Conservation (phyloP, 2,888 invertebrate genomes). For the Nomada flava region DNA sequence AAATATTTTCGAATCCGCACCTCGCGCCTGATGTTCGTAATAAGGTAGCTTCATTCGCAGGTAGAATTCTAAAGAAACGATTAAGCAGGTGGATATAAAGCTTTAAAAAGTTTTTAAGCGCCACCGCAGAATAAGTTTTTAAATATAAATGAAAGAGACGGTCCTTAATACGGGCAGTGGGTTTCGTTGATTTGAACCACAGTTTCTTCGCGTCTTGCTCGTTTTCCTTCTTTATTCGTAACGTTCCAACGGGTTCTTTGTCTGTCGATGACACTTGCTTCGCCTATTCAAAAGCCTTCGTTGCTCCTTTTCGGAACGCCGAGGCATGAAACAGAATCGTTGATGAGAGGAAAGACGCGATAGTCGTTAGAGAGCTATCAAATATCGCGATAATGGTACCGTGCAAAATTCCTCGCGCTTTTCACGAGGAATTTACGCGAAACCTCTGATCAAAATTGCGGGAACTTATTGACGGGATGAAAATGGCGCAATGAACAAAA, state of each 20-base stretch:
- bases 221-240: conserved; percentile 5
- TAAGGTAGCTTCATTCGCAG: neutral
- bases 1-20: neutral
- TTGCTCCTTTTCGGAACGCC: conserved; percentile 48
- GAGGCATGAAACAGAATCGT: conserved; percentile 38
- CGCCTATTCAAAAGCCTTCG: conserved; percentile 49
- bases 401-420: conserved; percentile 43
- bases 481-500: conserved; percentile 37
- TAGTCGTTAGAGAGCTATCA: conserved; percentile 52
- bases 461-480: conserved; percentile 50
- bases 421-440: conserved; percentile 16
- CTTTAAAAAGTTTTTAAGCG: conserved; percentile 19
- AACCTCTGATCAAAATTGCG: conserved; percentile 18
- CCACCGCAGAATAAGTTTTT: conserved; percentile 31
- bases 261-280: conserved; percentile 45
- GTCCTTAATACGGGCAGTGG: conserved; percentile 1
- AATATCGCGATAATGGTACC: conserved; percentile 61
- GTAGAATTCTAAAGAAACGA: conserved; percentile 9
- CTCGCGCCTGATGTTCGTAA: neutral
- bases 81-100: neutral
- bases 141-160: conserved; percentile 31
- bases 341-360: neutral
- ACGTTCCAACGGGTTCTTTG: conserved; percentile 46
- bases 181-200: conserved; percentile 3
- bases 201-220: conserved; percentile 17